Conservation (phyloP, 2,797 vertebrate genomes). For the Enteromius treurensis region DNA sequence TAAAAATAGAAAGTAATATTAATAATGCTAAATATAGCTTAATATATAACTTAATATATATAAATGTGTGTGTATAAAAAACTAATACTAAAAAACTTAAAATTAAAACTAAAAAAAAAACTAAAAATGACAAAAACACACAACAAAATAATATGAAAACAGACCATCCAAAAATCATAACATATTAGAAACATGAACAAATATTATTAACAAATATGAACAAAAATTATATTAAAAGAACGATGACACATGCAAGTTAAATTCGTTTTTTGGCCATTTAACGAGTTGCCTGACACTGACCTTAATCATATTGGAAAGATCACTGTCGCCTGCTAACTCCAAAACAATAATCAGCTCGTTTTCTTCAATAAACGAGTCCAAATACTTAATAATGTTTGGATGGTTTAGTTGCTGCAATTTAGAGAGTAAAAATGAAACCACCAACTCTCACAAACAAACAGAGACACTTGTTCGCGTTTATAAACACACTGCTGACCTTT, state of each 20-base stretch:
- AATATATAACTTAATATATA: background rate
- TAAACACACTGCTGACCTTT: constrained; percentile 79
- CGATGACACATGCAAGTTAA: too few species aligned
- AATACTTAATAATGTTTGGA: constrained; percentile 92
- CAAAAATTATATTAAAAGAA: too few species aligned
- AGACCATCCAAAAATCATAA: background rate
- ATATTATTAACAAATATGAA: too few species aligned
- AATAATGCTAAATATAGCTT: background rate
- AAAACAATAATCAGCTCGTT: constrained; percentile 91
- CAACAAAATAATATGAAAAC: background rate
- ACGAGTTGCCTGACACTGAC: constrained; percentile 66
- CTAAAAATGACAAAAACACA: background rate
- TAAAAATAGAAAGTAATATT: background rate
- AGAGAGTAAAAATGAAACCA: constrained; percentile 30
- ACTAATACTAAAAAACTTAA: too few species aligned
- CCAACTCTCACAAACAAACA: background rate
- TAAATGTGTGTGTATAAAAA: background rate
- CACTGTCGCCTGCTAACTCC: constrained; percentile 90
- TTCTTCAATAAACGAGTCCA: constrained; percentile 93
- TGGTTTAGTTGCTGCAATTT: constrained; percentile 84
- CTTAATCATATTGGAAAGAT: constrained; percentile 96
- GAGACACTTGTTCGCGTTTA: background rate
- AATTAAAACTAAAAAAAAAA: background rate
- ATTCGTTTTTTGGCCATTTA: background rate
- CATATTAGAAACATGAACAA: background rate